These are phyloP conservation scores for Hyperopisus bebe DNA, from an alignment of 2,113 vertebrate genomes.

Conservation along the genomic window DNA sequence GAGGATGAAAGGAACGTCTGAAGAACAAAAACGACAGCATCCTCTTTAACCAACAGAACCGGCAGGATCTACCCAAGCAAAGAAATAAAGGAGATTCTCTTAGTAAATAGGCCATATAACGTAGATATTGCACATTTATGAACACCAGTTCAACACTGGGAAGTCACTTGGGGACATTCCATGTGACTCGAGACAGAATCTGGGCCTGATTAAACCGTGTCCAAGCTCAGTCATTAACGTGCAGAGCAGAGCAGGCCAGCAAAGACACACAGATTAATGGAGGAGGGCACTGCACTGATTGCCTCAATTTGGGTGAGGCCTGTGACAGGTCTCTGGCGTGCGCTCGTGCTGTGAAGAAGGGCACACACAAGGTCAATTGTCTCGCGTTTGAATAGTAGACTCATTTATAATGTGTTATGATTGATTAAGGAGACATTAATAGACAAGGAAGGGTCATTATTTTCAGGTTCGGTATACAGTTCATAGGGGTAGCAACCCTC, in stretches of 20 bases:
- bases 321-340: conserved; percentile 36
- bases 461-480: conserved; percentile 45
- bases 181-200: conserved; percentile 25
- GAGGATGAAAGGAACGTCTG: neutral
- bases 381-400: conserved; percentile 48
- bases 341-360: conserved; percentile 48
- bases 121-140: neutral
- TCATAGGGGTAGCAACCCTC: conserved; percentile 20
- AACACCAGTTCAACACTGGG: neutral
- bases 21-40: neutral
- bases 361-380: conserved; percentile 55
- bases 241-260: conserved; percentile 40
- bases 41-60: neutral
- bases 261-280: conserved; percentile 30
- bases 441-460: conserved; percentile 54
- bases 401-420: conserved; percentile 47
- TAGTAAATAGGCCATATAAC: neutral
- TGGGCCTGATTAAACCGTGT: conserved; percentile 34
- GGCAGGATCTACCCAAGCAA: too few species aligned
- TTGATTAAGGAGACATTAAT: conserved; percentile 45
- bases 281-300: conserved; percentile 39
- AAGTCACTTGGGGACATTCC: conserved; percentile 11
- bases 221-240: conserved; percentile 42
- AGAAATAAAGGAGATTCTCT: neutral
- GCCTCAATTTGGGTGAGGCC: conserved; percentile 42